Percentiles rank a stretch among this genome's conserved stretches.
Conservation (phyloP, 2,113 vertebrate genomes). For the Vulpes ferrilata region DNA sequence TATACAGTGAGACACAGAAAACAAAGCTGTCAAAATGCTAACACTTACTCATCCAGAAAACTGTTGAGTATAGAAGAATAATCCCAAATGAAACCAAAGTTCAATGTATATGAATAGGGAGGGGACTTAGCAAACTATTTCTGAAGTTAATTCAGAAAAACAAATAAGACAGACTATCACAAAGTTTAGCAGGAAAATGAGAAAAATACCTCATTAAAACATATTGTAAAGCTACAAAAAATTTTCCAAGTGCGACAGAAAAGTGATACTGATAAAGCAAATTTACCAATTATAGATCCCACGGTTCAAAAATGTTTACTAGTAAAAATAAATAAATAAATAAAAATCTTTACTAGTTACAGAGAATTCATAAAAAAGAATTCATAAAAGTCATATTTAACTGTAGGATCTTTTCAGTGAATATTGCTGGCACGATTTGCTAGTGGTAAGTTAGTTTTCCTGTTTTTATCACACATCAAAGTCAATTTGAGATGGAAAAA, state of each 20-base stretch:
- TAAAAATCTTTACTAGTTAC: neutral
- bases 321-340: too few relatives aligned
- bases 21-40: neutral
- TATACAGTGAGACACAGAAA: neutral
- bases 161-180: neutral
- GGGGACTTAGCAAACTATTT: neutral
- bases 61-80: neutral
- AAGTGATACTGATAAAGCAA: neutral
- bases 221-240: neutral
- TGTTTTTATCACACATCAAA: neutral
- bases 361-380: neutral
- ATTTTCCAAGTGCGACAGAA: neutral
- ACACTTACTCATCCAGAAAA: neutral
- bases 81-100: conserved; percentile 3
- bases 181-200: neutral
- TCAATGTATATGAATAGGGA: neutral
- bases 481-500: neutral
- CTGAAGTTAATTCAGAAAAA: neutral
- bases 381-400: neutral
- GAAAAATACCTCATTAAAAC: neutral
- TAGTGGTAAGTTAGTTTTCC: neutral
- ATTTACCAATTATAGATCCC: neutral
- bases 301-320: neutral
- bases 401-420: neutral
- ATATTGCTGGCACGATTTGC: neutral